Percentiles rank a stretch among this genome's conserved stretches.
phyloP scores from a whole-genome alignment of 2,797 vertebrate genomes.

The Typhlichthys subterraneus region DNA sequence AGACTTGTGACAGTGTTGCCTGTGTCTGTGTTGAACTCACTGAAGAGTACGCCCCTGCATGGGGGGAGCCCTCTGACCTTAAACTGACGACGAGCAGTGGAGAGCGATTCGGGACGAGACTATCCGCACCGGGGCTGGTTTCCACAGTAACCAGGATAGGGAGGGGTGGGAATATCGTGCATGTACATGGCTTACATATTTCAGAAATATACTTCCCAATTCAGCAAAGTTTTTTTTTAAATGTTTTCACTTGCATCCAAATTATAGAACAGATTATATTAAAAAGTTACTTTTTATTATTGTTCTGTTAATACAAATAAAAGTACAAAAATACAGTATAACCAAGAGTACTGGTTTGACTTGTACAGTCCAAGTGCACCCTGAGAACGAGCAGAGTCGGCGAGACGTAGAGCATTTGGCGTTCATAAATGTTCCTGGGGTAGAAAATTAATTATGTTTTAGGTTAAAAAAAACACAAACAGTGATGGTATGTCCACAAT shows the following conservation, averaged over 20 bases:
- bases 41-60: constrained; percentile 66
- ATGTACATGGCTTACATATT: too few relatives aligned
- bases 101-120: constrained; percentile 17
- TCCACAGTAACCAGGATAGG: constrained; percentile 47
- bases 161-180: too few relatives aligned
- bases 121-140: constrained; percentile 29
- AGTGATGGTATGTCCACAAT: neutral
- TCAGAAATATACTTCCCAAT: neutral
- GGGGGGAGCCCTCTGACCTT: constrained; percentile 69
- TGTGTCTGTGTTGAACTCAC: constrained; percentile 49
- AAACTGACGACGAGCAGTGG: constrained; percentile 61
- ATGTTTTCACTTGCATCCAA: constrained; percentile 60
- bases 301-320: constrained; percentile 52
- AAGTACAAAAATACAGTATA: constrained; percentile 64
- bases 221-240: constrained; percentile 20
- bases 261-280: constrained; percentile 36
- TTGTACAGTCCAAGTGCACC: constrained; percentile 16
- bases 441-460: constrained; percentile 7
- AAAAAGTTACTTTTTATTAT: constrained; percentile 34
- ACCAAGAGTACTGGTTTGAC: constrained; percentile 30
- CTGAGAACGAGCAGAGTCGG: neutral
- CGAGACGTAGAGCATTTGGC: neutral
- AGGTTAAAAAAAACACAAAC: neutral
- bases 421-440: neutral
- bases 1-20: constrained; percentile 51